Conservation (phyloP, 2,113 vertebrate genomes). For the Astatoreochromis straeleni region DNA sequence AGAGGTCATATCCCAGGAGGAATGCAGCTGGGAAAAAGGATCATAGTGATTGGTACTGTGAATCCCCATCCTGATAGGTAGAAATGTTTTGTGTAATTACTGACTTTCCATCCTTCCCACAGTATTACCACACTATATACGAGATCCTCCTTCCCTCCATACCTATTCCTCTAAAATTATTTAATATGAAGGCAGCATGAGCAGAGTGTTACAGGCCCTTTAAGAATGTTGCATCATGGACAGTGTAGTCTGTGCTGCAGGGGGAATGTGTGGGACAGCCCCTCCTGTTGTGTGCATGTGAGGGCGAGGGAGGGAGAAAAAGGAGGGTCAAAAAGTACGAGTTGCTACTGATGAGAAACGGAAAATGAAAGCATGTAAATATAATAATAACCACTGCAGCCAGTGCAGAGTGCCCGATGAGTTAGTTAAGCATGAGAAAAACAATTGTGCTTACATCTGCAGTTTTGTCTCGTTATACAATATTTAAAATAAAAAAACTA, state of each 20-base stretch:
- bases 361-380: neutral
- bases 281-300: neutral
- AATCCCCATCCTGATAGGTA: conserved; percentile 86
- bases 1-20: conserved; percentile 86
- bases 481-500: neutral
- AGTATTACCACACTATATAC: neutral
- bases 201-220: neutral
- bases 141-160: neutral
- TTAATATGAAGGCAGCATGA: neutral
- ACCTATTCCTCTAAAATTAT: neutral
- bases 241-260: neutral
- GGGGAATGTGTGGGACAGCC: fast-evolving
- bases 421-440: neutral
- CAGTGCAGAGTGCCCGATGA: neutral
- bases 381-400: neutral
- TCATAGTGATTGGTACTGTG: conserved; percentile 86
- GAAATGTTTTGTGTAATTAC: neutral
- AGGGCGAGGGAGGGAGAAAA: neutral
- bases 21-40: conserved; percentile 87
- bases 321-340: neutral
- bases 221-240: neutral
- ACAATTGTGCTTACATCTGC: neutral
- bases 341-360: neutral
- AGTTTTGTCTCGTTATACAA: neutral
- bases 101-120: neutral